Evolutionary conservation across 2,888 invertebrate genomes (phyloP).

Genomic region (Apotomis turbidana): DNA sequence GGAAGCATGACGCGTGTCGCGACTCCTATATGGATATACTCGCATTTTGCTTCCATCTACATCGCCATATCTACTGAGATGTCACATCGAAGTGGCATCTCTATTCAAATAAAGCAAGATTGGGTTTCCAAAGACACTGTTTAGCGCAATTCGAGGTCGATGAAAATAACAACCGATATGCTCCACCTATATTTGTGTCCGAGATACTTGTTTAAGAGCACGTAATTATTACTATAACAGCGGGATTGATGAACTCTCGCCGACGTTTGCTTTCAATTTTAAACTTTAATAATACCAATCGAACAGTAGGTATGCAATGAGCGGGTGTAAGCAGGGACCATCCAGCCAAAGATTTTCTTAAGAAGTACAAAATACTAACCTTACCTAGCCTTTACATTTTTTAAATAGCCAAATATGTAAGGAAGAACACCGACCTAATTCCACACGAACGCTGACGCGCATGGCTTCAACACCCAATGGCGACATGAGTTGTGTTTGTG

Average conservation of each 20-base stretch:
- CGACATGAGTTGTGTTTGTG: too few relatives aligned
- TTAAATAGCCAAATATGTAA: too few relatives aligned
- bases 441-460: too few relatives aligned
- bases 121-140: neutral
- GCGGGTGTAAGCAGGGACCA: too few relatives aligned
- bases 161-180: neutral
- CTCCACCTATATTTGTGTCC: constrained; percentile 34
- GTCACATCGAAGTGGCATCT: neutral
- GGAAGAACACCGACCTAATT: too few relatives aligned
- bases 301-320: too few relatives aligned
- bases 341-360: too few relatives aligned
- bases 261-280: constrained; percentile 15
- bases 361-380: too few relatives aligned
- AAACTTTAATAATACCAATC: neutral
- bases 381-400: too few relatives aligned
- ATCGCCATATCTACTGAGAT: neutral
- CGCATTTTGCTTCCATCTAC: neutral
- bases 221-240: constrained; percentile 4
- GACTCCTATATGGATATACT: constrained; percentile 4
- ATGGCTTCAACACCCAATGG: too few relatives aligned
- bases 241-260: constrained; percentile 22
- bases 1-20: constrained; percentile 12
- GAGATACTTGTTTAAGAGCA: constrained; percentile 24
- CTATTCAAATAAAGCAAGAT: neutral
- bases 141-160: neutral